Percentiles rank a stretch among this genome's conserved stretches.
phyloP scores from a whole-genome alignment of 2,113 vertebrate genomes.

The Platichthys flesus region DNA sequence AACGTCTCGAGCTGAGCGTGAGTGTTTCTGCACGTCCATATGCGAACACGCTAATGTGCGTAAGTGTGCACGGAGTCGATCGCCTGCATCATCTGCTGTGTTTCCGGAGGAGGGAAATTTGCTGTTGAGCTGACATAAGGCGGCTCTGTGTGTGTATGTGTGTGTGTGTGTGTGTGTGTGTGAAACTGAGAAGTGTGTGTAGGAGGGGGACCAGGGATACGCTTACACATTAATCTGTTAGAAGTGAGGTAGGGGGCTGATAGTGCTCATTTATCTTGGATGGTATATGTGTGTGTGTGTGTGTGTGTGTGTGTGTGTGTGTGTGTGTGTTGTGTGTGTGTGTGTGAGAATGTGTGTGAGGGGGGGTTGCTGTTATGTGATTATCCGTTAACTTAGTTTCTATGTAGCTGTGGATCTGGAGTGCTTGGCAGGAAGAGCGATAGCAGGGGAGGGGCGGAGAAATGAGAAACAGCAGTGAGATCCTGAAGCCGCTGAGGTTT shows the following conservation, averaged over 20 bases:
- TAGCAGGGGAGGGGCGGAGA: neutral
- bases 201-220: conserved; percentile 21
- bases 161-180: conserved; percentile 11
- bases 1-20: neutral
- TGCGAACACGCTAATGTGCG: neutral
- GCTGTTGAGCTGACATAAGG: conserved; percentile 55
- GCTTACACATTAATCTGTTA: conserved; percentile 64
- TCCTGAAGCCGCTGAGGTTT: conserved; percentile 4
- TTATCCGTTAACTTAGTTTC: conserved; percentile 61
- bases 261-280: conserved; percentile 63
- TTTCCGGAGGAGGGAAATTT: conserved; percentile 35
- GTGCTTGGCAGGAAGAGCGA: conserved; percentile 35
- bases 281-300: conserved; percentile 17
- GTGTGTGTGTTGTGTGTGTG: conserved; percentile 25
- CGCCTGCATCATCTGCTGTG: conserved; percentile 55
- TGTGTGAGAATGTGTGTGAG: neutral
- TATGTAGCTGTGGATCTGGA: conserved; percentile 43
- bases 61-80: conserved; percentile 13
- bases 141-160: conserved; percentile 12
- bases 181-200: conserved; percentile 2
- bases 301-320: conserved; percentile 27
- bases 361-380: conserved; percentile 45
- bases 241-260: conserved; percentile 57
- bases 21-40: neutral
- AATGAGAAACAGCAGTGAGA: conserved; percentile 23